Percentiles rank a stretch among this genome's conserved stretches.
Conservation (phyloP, 2,888 invertebrate species). For the Erynnis tages region DNA sequence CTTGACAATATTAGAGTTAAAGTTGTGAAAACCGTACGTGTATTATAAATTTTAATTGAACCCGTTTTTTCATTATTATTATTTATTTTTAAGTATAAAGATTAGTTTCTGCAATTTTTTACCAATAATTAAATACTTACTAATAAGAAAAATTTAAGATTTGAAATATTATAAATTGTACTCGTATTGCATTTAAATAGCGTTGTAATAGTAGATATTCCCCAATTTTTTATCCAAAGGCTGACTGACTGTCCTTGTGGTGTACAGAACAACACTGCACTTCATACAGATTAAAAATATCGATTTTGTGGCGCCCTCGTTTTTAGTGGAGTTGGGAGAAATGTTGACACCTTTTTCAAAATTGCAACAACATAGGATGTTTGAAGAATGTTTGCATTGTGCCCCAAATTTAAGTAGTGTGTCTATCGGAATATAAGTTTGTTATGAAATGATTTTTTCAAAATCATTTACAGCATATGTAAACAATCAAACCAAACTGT, state of each 20-base stretch:
- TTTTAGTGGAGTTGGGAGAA: conserved; percentile 13
- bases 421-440: too few species aligned
- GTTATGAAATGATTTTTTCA: too few species aligned
- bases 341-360: conserved; percentile 15
- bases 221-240: background rate
- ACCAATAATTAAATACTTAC: too few species aligned
- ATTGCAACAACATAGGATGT: background rate
- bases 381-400: background rate
- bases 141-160: too few species aligned
- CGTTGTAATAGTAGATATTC: background rate
- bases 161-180: too few species aligned
- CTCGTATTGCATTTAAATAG: background rate
- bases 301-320: conserved; percentile 22
- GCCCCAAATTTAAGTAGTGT: conserved; percentile 6
- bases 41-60: too few species aligned
- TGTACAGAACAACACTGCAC: conserved; percentile 15
- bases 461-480: background rate
- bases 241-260: conserved; percentile 1
- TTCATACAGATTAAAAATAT: conserved; percentile 26
- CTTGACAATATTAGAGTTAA: too few species aligned
- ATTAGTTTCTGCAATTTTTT: too few species aligned
- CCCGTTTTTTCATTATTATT: too few species aligned
- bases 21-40: too few species aligned
- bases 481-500: too few species aligned
- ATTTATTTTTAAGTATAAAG: too few species aligned